A percentile compares a stretch with the other conserved stretches of the same genome.
These are phyloP conservation scores for Cephus sareptanus DNA, from an alignment of 2,888 invertebrate genomes.

Conservation along the genomic window DNA sequence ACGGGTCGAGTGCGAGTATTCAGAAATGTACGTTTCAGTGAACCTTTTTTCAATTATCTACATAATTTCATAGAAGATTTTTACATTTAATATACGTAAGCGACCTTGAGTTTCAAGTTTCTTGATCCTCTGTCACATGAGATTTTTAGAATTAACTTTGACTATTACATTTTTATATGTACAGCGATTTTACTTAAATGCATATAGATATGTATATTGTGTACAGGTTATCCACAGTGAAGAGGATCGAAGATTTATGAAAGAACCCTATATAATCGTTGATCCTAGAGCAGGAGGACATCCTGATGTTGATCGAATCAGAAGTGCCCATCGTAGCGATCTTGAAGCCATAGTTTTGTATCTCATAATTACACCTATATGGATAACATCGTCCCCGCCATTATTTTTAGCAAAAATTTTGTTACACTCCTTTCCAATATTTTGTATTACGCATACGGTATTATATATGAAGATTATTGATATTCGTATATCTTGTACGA, in stretches of 20 bases:
- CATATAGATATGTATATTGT: neutral
- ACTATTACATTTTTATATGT: neutral
- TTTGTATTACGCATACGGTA: constrained; percentile 39
- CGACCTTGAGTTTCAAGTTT: neutral
- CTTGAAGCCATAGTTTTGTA: constrained; percentile 41
- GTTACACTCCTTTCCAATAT: constrained; percentile 36
- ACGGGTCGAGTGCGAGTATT: constrained; percentile 45
- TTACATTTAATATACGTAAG: constrained; percentile 8
- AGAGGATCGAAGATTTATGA: constrained; percentile 53
- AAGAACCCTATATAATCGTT: constrained; percentile 39
- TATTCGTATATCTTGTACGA: constrained; percentile 7
- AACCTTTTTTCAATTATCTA: neutral
- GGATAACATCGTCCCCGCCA: constrained; percentile 42
- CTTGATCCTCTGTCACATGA: neutral
- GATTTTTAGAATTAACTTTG: too few relatives aligned
- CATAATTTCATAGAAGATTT: neutral
- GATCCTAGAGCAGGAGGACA: constrained; percentile 48
- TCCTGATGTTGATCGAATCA: constrained; percentile 48
- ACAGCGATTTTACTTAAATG: neutral
- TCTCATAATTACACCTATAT: constrained; percentile 42
- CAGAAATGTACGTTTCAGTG: constrained; percentile 36
- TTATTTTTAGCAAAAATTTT: constrained; percentile 26
- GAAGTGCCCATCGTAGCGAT: constrained; percentile 46
- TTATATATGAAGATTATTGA: constrained; percentile 35
- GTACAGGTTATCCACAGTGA: constrained; percentile 54